Base-by-base conservation (phyloP, 2,888 invertebrate species). In the Polydrusus cervinus region DNA sequence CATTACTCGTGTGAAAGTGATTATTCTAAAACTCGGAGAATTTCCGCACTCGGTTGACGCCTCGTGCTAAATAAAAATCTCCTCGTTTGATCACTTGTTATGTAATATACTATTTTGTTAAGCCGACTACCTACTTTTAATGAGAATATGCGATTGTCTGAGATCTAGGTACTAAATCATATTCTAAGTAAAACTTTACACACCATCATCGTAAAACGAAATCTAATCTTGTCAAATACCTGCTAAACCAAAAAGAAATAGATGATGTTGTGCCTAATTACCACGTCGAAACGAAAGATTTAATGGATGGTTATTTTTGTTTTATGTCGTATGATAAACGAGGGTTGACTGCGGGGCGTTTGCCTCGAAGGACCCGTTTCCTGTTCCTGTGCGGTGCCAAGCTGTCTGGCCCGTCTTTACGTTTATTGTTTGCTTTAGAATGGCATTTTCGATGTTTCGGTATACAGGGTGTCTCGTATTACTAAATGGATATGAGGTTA, bases 251-350 rank as follows among this genome's bases (percentile, higher is more conserved):
- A 10, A n/a, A 40, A 64, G 34, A 71, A 71, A 62, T 71, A 57
- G 57, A 57, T 57, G 57, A 57, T 57, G 57, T 57, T 57, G 64
- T 62, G 64, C 64, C 71, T 74, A 76, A 76, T 76, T 49, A 57
- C 76, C 72, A 65, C 57, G 25, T 53, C 76, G 30, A 65, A 72
- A 72, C 61, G 76, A 76, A 57, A 76, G 72, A 72, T 76, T 76
- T 76, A 76, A 76, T 71, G 76, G 72, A 68, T 18, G 68, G 69
- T 62, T 76, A 76, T 76, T 76, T 76, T 76, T 69, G 76, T 76
- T 76, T 72, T 72, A 72, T 72, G 75, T 68, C 65, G 53, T 25
- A 65, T 57, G 55, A 38, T 38, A 45, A 65, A 72, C 71, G 66
- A 73, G 72, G 72, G 72, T 73, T 67, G 72, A 53, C 55, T 43